A percentile compares a stretch with the other conserved stretches of the same genome.
Conservation (phyloP, 2,113 vertebrate genomes). For the Paramormyrops kingsleyae region DNA sequence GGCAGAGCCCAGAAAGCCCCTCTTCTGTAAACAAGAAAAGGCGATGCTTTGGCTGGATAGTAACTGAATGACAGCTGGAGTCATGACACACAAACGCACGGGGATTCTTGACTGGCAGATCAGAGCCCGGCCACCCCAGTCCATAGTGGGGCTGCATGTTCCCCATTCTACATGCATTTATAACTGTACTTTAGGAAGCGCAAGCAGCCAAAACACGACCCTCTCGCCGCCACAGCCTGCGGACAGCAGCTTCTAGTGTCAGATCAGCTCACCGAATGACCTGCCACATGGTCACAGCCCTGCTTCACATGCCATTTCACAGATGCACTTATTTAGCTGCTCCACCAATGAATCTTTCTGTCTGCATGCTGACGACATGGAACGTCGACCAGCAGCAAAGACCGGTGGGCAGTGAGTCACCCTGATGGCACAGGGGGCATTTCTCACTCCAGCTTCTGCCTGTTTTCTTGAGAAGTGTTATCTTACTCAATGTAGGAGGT, state of each 20-base stretch:
- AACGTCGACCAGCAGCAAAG: background rate
- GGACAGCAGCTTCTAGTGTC: background rate
- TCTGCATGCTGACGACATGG: background rate
- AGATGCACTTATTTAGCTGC: background rate
- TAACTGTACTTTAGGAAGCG: slow-evolving; percentile 32
- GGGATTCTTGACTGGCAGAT: background rate
- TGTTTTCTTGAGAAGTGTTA: background rate
- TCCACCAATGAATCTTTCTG: background rate
- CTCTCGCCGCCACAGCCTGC: background rate
- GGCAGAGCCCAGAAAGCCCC: background rate
- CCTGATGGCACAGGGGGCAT: background rate
- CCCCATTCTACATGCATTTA: slow-evolving; percentile 27
- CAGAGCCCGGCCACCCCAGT: background rate
- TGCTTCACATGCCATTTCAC: background rate
- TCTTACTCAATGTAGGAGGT: background rate
- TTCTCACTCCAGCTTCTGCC: background rate
- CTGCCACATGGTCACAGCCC: background rate
- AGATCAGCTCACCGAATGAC: background rate
- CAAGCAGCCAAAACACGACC: slow-evolving; percentile 21
- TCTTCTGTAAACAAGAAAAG: background rate
- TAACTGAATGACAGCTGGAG: background rate
- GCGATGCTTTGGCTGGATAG: background rate
- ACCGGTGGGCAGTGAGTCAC: background rate
- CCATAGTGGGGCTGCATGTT: background rate
- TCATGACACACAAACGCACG: background rate